phyloP scores from a whole-genome alignment of 1,140 invertebrate genomes.

The Oryzaephilus surinamensis region DNA sequence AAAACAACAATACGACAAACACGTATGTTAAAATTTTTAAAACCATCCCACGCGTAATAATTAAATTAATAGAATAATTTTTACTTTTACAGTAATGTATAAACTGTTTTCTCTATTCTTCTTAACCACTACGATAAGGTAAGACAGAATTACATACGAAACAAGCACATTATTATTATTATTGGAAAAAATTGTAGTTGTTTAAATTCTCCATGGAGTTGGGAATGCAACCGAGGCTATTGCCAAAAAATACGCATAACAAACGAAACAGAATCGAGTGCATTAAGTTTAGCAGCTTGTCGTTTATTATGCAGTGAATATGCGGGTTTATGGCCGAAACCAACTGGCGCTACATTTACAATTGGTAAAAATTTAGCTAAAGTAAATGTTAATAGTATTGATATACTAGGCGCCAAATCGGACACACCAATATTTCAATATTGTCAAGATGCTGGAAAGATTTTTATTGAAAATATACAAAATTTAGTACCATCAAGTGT shows the following conservation, averaged over 20 bases:
- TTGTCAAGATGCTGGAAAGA: too few relatives aligned
- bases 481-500: constrained; percentile 28
- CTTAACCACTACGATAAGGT: too few relatives aligned
- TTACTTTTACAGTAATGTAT: too few relatives aligned
- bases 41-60: too few relatives aligned
- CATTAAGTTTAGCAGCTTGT: constrained; percentile 49
- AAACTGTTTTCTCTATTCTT: too few relatives aligned
- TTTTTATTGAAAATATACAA: constrained; percentile 38
- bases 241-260: constrained; percentile 44
- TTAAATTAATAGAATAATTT: too few relatives aligned
- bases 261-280: constrained; percentile 37
- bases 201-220: constrained; percentile 39
- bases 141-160: too few relatives aligned
- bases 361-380: constrained; percentile 47
- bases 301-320: constrained; percentile 48
- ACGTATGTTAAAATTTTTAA: too few relatives aligned
- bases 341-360: constrained; percentile 47
- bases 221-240: constrained; percentile 41
- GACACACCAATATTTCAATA: constrained; percentile 35
- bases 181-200: constrained; percentile 8
- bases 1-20: too few relatives aligned
- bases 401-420: constrained; percentile 33
- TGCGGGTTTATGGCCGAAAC: constrained; percentile 60
- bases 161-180: background rate
- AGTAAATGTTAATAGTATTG: constrained; percentile 48